These are phyloP conservation scores for Saccostrea glomerata DNA, from an alignment of 1,140 invertebrate species.

Conservation along the genomic window DNA sequence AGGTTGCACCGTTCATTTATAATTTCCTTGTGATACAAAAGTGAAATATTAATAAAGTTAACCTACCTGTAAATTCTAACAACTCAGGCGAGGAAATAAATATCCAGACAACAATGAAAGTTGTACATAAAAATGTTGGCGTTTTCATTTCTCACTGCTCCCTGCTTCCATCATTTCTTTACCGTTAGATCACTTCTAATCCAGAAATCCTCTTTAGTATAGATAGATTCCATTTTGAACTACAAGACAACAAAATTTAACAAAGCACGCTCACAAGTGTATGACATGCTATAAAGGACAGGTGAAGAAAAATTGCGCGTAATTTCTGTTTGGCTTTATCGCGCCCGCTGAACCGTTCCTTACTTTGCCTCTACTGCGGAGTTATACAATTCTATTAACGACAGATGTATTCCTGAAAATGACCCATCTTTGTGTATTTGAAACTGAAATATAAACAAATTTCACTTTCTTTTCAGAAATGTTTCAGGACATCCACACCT, in stretches of 20 bases:
- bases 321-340: conserved; percentile 31
- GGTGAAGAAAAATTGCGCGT: conserved; percentile 23
- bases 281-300: conserved; percentile 18
- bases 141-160: conserved; percentile 21
- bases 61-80: conserved; percentile 24
- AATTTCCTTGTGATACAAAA: neutral
- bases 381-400: conserved; percentile 22
- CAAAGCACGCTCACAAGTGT: conserved; percentile 23
- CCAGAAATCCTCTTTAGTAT: neutral
- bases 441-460: neutral
- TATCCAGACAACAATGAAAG: conserved; percentile 36
- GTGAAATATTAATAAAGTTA: neutral
- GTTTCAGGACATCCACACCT: neutral
- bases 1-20: neutral
- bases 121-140: neutral
- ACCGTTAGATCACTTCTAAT: neutral
- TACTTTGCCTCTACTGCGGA: neutral
- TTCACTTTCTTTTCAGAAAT: neutral
- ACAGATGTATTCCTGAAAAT: neutral
- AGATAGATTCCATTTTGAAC: conserved; percentile 25
- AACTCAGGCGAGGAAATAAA: conserved; percentile 31
- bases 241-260: conserved; percentile 10
- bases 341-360: conserved; percentile 24
- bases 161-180: conserved; percentile 3
- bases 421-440: neutral